phyloP scores from a whole-genome alignment of 2,113 vertebrate species.

The Sinosuthora webbiana region DNA sequence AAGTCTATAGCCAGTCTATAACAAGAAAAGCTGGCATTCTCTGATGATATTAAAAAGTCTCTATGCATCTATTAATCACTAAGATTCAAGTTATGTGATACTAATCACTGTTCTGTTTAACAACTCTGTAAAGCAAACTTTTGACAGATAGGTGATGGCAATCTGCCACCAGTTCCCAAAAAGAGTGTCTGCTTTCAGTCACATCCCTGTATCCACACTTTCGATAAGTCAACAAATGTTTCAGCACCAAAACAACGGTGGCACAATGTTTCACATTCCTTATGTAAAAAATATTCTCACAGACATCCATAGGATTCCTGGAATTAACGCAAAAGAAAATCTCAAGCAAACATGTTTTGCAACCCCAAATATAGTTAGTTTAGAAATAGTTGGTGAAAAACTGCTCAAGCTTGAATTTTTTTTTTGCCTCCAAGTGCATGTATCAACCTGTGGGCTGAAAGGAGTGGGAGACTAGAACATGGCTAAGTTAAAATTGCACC shows the following conservation, averaged over 20 bases:
- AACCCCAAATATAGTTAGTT: slow-evolving; percentile 34
- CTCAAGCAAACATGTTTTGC: slow-evolving; percentile 6
- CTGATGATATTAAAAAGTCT: background rate
- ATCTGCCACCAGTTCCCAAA: background rate
- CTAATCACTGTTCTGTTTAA: background rate
- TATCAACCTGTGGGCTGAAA: slow-evolving; percentile 45
- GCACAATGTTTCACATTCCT: background rate
- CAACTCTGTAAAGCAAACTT: slow-evolving; percentile 7
- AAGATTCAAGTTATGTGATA: background rate
- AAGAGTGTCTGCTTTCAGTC: background rate
- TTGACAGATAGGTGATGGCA: background rate
- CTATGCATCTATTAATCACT: background rate
- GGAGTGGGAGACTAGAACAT: slow-evolving; percentile 22
- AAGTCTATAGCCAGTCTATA: background rate
- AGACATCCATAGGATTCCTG: background rate
- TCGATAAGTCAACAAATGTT: background rate
- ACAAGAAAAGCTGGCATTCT: background rate
- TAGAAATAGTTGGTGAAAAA: slow-evolving; percentile 40
- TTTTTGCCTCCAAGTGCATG: background rate
- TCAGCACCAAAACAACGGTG: background rate
- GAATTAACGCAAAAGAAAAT: background rate
- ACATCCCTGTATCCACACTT: background rate
- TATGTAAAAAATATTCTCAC: background rate
- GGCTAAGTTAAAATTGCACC: slow-evolving; percentile 12
- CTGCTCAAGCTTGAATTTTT: background rate